Base-by-base conservation (phyloP, 2,113 vertebrate species). In the Protobothrops mucrosquamatus region DNA sequence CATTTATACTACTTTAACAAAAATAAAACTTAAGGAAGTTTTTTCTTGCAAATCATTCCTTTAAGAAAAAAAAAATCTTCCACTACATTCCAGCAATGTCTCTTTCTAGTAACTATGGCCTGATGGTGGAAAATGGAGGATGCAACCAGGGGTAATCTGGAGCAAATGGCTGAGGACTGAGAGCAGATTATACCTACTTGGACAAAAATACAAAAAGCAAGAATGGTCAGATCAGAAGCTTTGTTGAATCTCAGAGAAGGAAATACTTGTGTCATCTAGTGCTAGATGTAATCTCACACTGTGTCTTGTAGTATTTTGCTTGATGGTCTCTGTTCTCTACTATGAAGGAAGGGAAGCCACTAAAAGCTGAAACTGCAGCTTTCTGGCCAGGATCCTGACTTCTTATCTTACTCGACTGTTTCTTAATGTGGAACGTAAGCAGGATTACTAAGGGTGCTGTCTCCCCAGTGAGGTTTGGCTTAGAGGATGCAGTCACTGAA, bases 1-100 rank as follows among this genome's bases (percentile, higher is more conserved):
- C 92, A 93, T 89, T 90, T 90, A 93, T 93, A 43, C 88, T 93
- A 55, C 69, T 56, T 59, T 90, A 86, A 89, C 92, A 90, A 90
- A 89, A 43, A 86, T 90, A 81, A 93, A 61, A 86, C 52, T 43
- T 52, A 39, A 85, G 43, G 74, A 56, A 92, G 55, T 43, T 85
- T 85, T 51, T 59, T 59, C 69, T 74, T 57, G 29, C 69, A 85
- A 74, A 89, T 85, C 92, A 34, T 88, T 43, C 69, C 2, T 39
- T 92, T 93, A 90, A 93, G 88, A 23, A 93, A 74, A 46, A 85
- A 93, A 24, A 23, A 7, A 39, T 51, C 51, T 90, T 81, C 43
- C n/a, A 34, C n/a, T 56, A 18, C 26, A 90, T 6, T 48, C 88
- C 34, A 7, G 6, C 52, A 55, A 48, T 24, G 29, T 52, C 87